Percentiles rank a stretch among this genome's conserved stretches.
These are phyloP conservation scores for Toxotes lorentzi DNA, from an alignment of 2,797 vertebrate genomes.

Conservation along the genomic window DNA sequence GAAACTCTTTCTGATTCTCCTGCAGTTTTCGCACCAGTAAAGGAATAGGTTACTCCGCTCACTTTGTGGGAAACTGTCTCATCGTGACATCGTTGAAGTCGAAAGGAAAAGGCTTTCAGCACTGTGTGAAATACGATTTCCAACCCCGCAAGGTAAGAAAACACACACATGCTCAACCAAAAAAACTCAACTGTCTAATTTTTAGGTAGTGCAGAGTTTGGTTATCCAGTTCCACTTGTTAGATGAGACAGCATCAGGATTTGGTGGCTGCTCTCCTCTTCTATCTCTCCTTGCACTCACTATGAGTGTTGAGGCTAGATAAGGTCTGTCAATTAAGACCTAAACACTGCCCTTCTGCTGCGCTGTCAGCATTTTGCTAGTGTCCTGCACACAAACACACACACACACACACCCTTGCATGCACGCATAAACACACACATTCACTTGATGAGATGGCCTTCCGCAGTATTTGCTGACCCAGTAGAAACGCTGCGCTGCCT, in stretches of 20 bases:
- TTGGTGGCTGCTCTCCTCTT: slow-evolving; percentile 25
- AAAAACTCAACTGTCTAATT: not conserved
- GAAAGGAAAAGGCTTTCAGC: slow-evolving; percentile 99
- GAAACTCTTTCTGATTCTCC: slow-evolving; percentile 24
- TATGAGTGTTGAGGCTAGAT: slow-evolving; percentile 66
- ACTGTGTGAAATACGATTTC: slow-evolving; percentile 99
- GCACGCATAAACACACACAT: slow-evolving; percentile 47
- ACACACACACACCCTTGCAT: not conserved
- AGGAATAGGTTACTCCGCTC: slow-evolving; percentile 98
- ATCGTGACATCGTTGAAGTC: slow-evolving; percentile 98
- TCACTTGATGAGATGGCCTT: slow-evolving; percentile 70
- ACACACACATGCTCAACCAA: not conserved
- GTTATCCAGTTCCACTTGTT: slow-evolving; percentile 43
- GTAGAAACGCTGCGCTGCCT: slow-evolving; percentile 62
- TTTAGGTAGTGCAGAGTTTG: not conserved
- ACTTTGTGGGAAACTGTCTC: slow-evolving; percentile 99
- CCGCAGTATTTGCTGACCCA: slow-evolving; percentile 73
- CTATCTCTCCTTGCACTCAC: slow-evolving; percentile 35
- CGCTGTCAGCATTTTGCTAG: slow-evolving; percentile 70
- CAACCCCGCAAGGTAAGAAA: slow-evolving; percentile 95
- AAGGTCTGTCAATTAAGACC: slow-evolving; percentile 78
- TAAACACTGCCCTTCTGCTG: slow-evolving; percentile 33
- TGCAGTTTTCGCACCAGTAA: slow-evolving; percentile 98
- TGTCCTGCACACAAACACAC: slow-evolving; percentile 41
- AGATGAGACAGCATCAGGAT: slow-evolving; percentile 28